phyloP scores from a whole-genome alignment of 2,113 vertebrate genomes.

The Ceyx margarethae region DNA sequence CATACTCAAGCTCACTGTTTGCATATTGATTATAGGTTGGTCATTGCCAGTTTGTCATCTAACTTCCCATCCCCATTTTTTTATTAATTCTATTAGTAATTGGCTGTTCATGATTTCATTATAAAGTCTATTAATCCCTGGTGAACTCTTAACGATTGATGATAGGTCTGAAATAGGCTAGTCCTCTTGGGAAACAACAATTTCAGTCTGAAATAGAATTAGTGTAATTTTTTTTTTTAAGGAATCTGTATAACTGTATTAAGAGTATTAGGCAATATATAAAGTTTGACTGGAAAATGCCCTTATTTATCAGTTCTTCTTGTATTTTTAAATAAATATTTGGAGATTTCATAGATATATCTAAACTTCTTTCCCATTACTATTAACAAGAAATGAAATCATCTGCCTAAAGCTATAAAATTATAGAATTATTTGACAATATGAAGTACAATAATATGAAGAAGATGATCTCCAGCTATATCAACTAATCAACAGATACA shows the following conservation, averaged over 20 bases:
- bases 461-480: background rate
- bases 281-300: background rate
- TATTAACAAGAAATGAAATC: background rate
- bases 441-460: background rate
- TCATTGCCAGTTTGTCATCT: background rate
- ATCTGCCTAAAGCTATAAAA: background rate
- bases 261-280: background rate
- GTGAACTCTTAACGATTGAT: background rate
- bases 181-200: background rate
- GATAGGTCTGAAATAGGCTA: background rate
- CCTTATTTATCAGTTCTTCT: background rate
- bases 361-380: background rate
- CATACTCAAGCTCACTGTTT: background rate
- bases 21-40: conserved; percentile 12
- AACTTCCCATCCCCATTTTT: background rate
- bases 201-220: background rate
- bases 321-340: background rate
- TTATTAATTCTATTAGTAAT: conserved; percentile 7
- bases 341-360: background rate
- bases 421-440: background rate
- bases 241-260: background rate
- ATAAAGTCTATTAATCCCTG: background rate
- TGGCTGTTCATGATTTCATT: conserved; percentile 6
- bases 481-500: background rate
- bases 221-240: background rate